phyloP scores from a whole-genome alignment of 2,797 vertebrate genomes.

The Anabacerthia variegaticeps region DNA sequence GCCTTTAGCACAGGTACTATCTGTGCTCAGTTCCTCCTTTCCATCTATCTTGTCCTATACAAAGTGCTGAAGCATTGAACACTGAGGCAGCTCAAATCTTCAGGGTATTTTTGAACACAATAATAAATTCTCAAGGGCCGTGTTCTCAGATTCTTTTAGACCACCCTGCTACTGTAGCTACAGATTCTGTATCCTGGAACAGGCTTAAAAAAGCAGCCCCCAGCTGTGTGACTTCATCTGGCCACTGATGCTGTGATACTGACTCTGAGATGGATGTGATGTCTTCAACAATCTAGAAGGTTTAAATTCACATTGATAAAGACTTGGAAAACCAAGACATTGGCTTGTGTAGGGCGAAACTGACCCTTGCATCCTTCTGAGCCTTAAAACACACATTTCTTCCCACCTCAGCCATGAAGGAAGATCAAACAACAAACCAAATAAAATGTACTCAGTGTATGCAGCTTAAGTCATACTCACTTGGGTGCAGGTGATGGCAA shows the following conservation, averaged over 20 bases:
- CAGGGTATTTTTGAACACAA: accelerated
- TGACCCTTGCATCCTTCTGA: neutral
- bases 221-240: neutral
- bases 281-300: neutral
- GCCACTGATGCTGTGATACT: neutral
- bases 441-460: neutral
- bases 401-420: neutral
- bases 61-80: neutral
- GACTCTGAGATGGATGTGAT: neutral
- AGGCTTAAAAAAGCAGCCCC: neutral
- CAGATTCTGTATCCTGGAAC: neutral
- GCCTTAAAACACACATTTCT: neutral
- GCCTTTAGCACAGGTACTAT: neutral
- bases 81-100: neutral
- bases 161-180: neutral
- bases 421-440: neutral
- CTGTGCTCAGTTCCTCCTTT: neutral
- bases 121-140: neutral
- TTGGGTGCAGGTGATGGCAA: constrained; percentile 77
- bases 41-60: neutral
- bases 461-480: constrained; percentile 57
- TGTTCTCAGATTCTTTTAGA: neutral
- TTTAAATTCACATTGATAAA: accelerated
- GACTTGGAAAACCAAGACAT: neutral
- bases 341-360: neutral